Percentiles rank a stretch among this genome's conserved stretches.
phyloP scores from a whole-genome alignment of 2,797 vertebrate species.

The Stomatorhinus walkeri region DNA sequence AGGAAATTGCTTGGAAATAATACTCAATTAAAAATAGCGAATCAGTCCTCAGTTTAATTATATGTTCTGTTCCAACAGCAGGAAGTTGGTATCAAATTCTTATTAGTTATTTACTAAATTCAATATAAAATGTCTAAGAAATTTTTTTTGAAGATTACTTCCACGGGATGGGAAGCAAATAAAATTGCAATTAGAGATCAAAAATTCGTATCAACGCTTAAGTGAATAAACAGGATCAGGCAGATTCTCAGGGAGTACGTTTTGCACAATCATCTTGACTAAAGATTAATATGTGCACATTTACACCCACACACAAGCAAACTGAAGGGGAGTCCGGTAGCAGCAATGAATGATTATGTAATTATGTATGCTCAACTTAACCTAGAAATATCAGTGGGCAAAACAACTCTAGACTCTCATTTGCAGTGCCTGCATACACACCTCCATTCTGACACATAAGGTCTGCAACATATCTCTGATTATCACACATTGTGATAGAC shows the following conservation, averaged over 20 bases:
- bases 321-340: constrained; percentile 4
- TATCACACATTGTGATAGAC: too few relatives aligned
- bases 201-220: constrained; percentile 37
- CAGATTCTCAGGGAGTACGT: constrained; percentile 41
- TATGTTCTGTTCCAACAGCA: constrained; percentile 52
- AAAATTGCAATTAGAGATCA: constrained; percentile 6
- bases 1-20: constrained; percentile 41
- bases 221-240: constrained; percentile 54
- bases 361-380: neutral
- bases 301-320: constrained; percentile 18
- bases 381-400: neutral
- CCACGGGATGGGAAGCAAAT: neutral
- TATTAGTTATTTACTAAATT: constrained; percentile 57
- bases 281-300: constrained; percentile 35
- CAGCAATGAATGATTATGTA: constrained; percentile 3
- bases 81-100: constrained; percentile 58
- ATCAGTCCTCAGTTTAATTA: constrained; percentile 64
- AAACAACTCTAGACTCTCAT: neutral
- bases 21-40: constrained; percentile 63
- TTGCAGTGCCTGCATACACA: neutral
- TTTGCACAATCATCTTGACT: constrained; percentile 53
- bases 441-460: neutral
- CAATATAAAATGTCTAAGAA: constrained; percentile 33
- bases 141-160: neutral
- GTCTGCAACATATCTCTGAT: neutral